Evolutionary conservation across 2,888 invertebrate genomes (phyloP).

Genomic region (Caenorhabditis imperialis): DNA sequence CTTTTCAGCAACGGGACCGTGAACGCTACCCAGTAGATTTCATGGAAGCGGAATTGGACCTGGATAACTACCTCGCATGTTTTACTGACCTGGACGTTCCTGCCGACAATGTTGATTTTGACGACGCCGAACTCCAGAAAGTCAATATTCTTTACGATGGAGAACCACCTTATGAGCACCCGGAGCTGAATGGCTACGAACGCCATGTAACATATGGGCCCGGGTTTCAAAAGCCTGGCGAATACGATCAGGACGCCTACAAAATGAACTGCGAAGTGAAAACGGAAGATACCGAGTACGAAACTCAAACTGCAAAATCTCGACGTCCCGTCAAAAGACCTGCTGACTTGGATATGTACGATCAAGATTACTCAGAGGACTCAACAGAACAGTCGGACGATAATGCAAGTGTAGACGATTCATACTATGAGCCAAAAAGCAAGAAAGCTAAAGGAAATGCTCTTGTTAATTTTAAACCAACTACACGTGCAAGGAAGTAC

Average conservation of each 20-base stretch:
- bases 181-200: slow-evolving; percentile 31
- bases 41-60: slow-evolving; percentile 57
- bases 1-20: slow-evolving; percentile 38
- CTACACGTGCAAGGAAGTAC: slow-evolving; percentile 58
- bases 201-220: slow-evolving; percentile 28
- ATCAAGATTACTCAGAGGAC: slow-evolving; percentile 10
- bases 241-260: slow-evolving; percentile 27
- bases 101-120: slow-evolving; percentile 54
- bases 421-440: slow-evolving; percentile 22
- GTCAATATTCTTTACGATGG: slow-evolving; percentile 49
- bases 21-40: slow-evolving; percentile 48
- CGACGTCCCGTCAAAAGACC: slow-evolving; percentile 20
- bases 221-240: slow-evolving; percentile 23
- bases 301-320: neutral
- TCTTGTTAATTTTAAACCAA: slow-evolving; percentile 39
- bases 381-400: slow-evolving; percentile 12
- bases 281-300: neutral
- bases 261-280: slow-evolving; percentile 45
- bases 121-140: slow-evolving; percentile 56
- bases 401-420: slow-evolving; percentile 19
- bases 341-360: slow-evolving; percentile 3
- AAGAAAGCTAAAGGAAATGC: slow-evolving; percentile 12
- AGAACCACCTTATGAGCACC: slow-evolving; percentile 26
- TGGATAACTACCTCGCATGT: slow-evolving; percentile 52
- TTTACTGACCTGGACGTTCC: slow-evolving; percentile 49